phyloP scores from a whole-genome alignment of 2,797 vertebrate species.

The Lophura swinhoii region DNA sequence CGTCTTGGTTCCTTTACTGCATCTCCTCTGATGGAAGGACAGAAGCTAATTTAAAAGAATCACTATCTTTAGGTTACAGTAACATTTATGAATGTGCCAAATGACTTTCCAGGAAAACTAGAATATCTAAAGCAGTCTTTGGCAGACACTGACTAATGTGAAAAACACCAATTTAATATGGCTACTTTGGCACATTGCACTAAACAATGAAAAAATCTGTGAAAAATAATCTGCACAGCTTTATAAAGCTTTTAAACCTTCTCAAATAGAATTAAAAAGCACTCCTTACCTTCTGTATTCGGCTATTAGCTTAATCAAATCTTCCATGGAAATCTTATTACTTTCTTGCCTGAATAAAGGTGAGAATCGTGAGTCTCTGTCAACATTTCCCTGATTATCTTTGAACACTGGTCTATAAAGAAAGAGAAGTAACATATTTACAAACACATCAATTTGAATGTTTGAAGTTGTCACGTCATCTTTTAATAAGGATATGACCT shows the following conservation, averaged over 20 bases:
- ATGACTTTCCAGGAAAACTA: background rate
- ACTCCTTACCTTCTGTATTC: slow-evolving; percentile 91
- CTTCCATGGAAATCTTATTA: slow-evolving; percentile 95
- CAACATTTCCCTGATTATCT: slow-evolving; percentile 94
- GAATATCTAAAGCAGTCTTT: background rate
- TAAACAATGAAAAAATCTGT: background rate
- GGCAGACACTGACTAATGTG: slow-evolving; percentile 3
- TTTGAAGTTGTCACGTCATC: background rate
- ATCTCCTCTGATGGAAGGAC: background rate
- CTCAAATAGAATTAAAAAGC: background rate
- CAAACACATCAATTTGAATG: background rate
- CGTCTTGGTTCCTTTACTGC: background rate
- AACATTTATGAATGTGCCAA: background rate
- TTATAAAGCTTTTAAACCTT: background rate
- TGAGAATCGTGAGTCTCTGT: slow-evolving; percentile 95
- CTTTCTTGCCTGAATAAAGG: slow-evolving; percentile 97
- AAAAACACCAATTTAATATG: slow-evolving; percentile 4
- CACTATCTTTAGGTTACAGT: background rate
- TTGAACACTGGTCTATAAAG: slow-evolving; percentile 92
- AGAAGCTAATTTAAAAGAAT: slow-evolving; percentile 15
- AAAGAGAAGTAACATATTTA: slow-evolving; percentile 32
- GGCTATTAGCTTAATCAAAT: slow-evolving; percentile 91
- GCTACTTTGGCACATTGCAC: background rate
- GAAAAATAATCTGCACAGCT: background rate
- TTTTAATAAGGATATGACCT: background rate